Evolutionary conservation across 2,888 invertebrate species (phyloP).

Genomic region (Pollenia angustigena): DNA sequence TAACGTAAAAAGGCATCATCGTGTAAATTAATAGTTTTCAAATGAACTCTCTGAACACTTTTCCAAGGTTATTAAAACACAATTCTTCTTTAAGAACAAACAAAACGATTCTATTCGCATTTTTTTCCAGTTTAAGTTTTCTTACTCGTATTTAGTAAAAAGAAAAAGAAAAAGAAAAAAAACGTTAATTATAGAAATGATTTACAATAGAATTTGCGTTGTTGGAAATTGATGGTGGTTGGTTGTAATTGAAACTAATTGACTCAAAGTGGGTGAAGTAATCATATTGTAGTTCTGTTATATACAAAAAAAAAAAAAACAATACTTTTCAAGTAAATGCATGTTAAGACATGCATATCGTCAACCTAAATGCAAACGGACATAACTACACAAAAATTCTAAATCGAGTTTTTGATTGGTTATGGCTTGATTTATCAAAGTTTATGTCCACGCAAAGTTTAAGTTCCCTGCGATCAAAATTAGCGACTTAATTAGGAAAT

Average conservation of each 20-base stretch:
- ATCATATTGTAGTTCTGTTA: conserved; percentile 64
- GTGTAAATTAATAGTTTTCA: conserved; percentile 61
- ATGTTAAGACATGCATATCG: no score
- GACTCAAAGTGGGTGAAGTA: conserved; percentile 75
- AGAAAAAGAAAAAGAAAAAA: conserved; percentile 18
- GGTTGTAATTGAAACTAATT: conserved; percentile 77
- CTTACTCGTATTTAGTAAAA: conserved; percentile 28
- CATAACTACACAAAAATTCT: no score
- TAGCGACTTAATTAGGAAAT: no score
- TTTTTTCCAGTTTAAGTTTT: conserved; percentile 43
- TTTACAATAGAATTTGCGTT: conserved; percentile 62
- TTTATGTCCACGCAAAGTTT: no score
- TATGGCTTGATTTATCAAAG: no score
- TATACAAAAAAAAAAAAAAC: conserved; percentile 22
- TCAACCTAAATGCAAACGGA: no score
- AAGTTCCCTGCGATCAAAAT: no score
- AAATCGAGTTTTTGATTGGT: no score
- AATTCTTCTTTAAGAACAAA: conserved; percentile 51
- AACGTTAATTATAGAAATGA: conserved; percentile 67
- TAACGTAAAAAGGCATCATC: conserved; percentile 4
- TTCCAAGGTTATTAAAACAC: conserved; percentile 60
- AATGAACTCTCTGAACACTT: conserved; percentile 57
- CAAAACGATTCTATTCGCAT: conserved; percentile 40
- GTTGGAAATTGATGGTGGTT: conserved; percentile 50
- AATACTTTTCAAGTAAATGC: background rate